Base-by-base conservation (phyloP, 2,113 vertebrate species). In the Spea multiplicata region DNA sequence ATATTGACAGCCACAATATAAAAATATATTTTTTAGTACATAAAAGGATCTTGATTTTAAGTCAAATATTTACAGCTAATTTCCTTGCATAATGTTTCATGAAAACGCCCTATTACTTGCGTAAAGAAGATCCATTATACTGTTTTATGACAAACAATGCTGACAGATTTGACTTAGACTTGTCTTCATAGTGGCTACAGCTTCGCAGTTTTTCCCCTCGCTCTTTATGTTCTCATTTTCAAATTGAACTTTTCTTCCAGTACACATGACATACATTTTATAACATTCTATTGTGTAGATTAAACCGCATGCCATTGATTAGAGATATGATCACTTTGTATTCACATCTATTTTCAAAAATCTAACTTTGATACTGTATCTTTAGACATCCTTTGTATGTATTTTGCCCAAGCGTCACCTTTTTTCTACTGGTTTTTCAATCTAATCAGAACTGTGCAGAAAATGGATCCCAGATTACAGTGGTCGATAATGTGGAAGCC, bases 311-410 rank as follows among this genome's bases (percentile, higher is more conserved):
- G 74, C 14, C 44, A 46, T 52, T 68, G 74, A 66, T 12, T 16
- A 66, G 6, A n/a, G 53, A 69, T 16, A 44, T 50, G n/a, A 44
- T 52, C 48, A 17, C 67, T 87, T 84, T 84, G 81, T 88, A 76
- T 88, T 86, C 86, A 83, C 88, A 85, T 92, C 71, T 92, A 75
- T 87, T 90, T 83, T 84, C 86, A 90, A 92, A 89, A 89, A 86
- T 87, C 75, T 89, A 88, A 67, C 86, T 91, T 90, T 86, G 86
- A 86, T 88, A 89, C 88, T 90, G 83, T 85, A 87, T 82, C 77
- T 87, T 86, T 84, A 83, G 81, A 84, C 59, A 74, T 83, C 7
- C 65, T 86, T 90, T 85, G 78, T 81, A 48, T 66, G 13, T 84
- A 85, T 81, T 79, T 83, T 70, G 30, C 0, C 10, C 45, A 16